These are phyloP conservation scores for Nyctibius bracteatus DNA, from an alignment of 2,113 vertebrate genomes.

Conservation along the genomic window DNA sequence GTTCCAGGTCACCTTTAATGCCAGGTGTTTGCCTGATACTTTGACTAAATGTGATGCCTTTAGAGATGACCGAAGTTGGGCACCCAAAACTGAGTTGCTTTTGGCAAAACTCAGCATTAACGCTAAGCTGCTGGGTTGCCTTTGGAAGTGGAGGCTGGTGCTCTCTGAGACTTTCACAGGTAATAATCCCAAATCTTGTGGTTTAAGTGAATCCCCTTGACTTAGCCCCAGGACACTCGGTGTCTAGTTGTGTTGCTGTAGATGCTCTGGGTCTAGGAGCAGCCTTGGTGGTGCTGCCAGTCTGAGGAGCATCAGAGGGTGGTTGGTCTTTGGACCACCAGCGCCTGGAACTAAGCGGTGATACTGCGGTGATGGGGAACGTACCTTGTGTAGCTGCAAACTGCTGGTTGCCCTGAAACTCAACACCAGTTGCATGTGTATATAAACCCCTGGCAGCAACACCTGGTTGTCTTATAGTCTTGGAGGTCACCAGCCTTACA, in stretches of 20 bases:
- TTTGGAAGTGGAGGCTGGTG: neutral
- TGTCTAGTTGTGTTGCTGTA: neutral
- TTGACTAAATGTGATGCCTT: neutral
- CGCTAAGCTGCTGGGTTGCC: neutral
- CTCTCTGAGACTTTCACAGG: neutral
- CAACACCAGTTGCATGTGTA: accelerated
- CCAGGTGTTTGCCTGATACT: accelerated
- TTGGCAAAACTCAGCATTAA: neutral
- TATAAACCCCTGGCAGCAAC: neutral
- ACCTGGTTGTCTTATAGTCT: neutral
- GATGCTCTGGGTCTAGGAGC: neutral
- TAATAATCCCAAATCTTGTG: neutral
- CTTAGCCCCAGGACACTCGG: accelerated
- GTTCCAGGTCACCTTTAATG: neutral
- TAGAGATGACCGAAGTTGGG: neutral
- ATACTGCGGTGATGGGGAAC: neutral
- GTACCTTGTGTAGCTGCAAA: neutral
- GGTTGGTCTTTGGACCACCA: neutral
- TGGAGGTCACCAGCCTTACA: neutral
- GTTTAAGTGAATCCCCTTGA: neutral
- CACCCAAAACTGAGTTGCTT: neutral
- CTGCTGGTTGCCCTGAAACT: neutral
- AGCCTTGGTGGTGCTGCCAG: neutral
- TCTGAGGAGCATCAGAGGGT: neutral
- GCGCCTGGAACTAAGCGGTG: neutral